A percentile compares a stretch with the other conserved stretches of the same genome.
Evolutionary conservation across 2,113 vertebrate species (phyloP).

Genomic region (Circaetus cinerascens): DNA sequence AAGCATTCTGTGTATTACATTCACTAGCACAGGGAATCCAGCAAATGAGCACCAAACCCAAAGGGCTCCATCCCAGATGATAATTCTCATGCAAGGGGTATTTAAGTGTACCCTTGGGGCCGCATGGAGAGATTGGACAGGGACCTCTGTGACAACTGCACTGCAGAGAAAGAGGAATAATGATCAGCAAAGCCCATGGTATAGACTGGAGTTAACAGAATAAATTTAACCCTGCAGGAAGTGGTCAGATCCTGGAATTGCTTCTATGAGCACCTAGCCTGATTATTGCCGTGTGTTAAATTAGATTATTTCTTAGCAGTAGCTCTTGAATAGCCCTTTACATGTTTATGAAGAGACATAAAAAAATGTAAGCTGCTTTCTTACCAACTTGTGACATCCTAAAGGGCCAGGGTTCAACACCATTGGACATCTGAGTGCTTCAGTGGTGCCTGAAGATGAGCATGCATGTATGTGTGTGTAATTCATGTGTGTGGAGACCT

Average conservation of each 20-base stretch:
- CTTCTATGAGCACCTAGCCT: not conserved
- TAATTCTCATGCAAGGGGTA: not conserved
- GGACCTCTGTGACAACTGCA: not conserved
- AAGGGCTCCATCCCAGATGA: not conserved
- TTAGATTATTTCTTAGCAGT: not conserved
- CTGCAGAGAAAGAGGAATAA: not conserved
- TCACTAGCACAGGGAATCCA: not conserved
- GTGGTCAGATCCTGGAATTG: not conserved
- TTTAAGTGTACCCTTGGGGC: not conserved
- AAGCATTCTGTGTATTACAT: not conserved
- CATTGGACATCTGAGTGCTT: not conserved
- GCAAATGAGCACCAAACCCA: not conserved
- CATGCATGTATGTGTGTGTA: rapidly evolving
- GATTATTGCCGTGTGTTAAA: not conserved
- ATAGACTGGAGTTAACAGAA: not conserved
- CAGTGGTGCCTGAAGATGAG: not conserved
- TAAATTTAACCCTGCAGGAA: not conserved
- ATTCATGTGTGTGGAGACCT: not conserved
- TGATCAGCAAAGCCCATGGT: not conserved
- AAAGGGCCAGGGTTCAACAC: not conserved
- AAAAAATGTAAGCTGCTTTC: not conserved
- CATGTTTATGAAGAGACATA: not conserved
- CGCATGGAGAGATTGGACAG: not conserved
- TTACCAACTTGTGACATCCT: not conserved
- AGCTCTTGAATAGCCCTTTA: not conserved